A percentile compares a stretch with the other conserved stretches of the same genome.
Conservation (phyloP, 23 tunicate genomes). For the Styela plicata region DNA sequence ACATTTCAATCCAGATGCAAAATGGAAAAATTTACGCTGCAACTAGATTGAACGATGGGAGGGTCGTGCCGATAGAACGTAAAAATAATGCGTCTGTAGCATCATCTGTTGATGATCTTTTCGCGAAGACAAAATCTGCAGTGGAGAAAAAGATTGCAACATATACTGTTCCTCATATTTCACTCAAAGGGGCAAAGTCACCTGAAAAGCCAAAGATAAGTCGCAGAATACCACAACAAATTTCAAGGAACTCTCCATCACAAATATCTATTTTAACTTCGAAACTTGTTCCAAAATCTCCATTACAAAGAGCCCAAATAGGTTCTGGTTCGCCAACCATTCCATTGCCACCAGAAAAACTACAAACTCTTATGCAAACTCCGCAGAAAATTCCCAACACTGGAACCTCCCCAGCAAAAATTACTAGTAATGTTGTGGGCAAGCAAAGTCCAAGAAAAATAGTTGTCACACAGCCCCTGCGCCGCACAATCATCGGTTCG, state of each 20-base stretch:
- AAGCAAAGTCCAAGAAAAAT: background rate
- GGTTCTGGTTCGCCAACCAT: no score
- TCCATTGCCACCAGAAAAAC: no score
- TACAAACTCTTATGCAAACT: no score
- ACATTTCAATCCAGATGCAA: constrained; percentile 45
- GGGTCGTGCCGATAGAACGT: constrained; percentile 55
- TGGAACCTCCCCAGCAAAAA: no score
- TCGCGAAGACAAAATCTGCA: background rate
- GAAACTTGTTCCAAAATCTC: no score
- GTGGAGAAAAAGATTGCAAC: background rate
- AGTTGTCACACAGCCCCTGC: background rate
- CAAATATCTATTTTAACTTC: no score
- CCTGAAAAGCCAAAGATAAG: no score
- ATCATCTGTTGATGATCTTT: constrained; percentile 22
- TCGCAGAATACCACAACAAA: no score
- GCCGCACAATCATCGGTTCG: background rate
- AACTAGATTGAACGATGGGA: constrained; percentile 58
- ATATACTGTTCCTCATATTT: background rate
- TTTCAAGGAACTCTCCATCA: no score
- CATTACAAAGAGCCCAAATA: no score
- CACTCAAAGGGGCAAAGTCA: background rate
- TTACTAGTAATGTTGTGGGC: no score
- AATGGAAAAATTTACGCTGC: constrained; percentile 63
- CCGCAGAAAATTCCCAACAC: no score
- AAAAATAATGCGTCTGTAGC: constrained; percentile 35